Percentiles rank a stretch among this genome's conserved stretches.
Conservation (phyloP, 1,140 invertebrate species). For the Drosophila grimshawi region DNA sequence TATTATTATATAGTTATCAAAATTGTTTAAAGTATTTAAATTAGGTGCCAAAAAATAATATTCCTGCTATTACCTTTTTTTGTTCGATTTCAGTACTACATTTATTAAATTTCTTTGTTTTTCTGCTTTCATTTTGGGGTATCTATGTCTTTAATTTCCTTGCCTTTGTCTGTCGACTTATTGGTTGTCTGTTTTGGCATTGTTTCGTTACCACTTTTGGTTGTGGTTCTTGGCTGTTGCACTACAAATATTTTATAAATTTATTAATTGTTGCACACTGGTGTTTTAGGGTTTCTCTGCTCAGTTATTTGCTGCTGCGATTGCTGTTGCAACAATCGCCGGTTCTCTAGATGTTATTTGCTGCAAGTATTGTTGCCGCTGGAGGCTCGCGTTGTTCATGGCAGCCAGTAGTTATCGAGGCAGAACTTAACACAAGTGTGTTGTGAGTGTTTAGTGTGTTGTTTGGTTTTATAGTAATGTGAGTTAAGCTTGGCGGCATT, state of each 20-base stretch:
- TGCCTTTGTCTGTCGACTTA: background rate
- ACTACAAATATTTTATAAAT: background rate
- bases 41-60: no score
- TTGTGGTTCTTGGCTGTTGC: background rate
- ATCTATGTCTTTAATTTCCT: background rate
- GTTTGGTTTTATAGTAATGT: conserved; percentile 20
- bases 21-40: no score
- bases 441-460: conserved; percentile 3
- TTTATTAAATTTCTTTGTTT: background rate
- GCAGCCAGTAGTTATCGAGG: no score
- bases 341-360: background rate
- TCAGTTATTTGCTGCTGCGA: background rate
- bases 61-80: background rate
- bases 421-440: background rate
- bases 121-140: background rate
- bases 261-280: background rate
- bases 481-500: conserved; percentile 3
- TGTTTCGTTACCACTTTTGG: background rate
- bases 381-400: background rate
- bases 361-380: background rate
- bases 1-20: no score
- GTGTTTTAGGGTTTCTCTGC: background rate
- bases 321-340: background rate
- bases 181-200: background rate
- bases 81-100: background rate